phyloP scores from a whole-genome alignment of 2,888 invertebrate species.

The Apodemia duryi region DNA sequence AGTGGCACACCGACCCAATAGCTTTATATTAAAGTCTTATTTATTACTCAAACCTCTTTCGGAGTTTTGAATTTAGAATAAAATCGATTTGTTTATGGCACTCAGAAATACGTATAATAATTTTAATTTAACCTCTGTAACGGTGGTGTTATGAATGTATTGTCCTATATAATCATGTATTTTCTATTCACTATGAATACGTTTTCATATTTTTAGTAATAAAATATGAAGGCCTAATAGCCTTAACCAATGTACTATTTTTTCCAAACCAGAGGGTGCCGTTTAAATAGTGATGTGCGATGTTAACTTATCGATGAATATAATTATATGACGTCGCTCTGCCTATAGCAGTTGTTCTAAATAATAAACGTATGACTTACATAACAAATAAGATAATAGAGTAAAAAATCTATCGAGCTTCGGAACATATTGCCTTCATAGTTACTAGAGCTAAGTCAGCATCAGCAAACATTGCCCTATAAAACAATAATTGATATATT shows the following conservation, averaged over 20 bases:
- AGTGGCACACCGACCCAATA: conserved; percentile 64
- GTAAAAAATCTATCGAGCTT: too few species aligned
- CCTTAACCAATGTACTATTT: not conserved
- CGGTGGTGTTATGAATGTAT: not conserved
- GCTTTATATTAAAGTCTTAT: conserved; percentile 69
- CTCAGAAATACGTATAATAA: conserved; percentile 34
- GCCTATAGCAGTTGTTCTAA: too few species aligned
- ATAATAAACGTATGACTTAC: too few species aligned
- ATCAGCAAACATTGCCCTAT: too few species aligned
- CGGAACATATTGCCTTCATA: too few species aligned
- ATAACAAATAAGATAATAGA: too few species aligned
- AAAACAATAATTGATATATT: too few species aligned
- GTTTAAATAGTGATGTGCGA: not conserved
- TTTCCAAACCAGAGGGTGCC: not conserved
- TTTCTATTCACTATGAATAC: conserved; percentile 5
- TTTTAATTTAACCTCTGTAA: conserved; percentile 23
- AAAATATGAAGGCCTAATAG: not conserved
- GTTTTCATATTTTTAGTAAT: conserved; percentile 3
- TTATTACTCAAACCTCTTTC: conserved; percentile 60
- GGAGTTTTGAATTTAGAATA: conserved; percentile 58
- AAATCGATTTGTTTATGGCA: conserved; percentile 43
- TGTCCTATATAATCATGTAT: not conserved
- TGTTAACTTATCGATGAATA: not conserved
- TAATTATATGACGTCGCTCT: not conserved
- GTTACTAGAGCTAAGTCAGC: too few species aligned